Evolutionary conservation across 2,113 vertebrate species (phyloP), one percentile per base, ranked within the genome.

Genomic region (Aspidoscelis tigris): DNA sequence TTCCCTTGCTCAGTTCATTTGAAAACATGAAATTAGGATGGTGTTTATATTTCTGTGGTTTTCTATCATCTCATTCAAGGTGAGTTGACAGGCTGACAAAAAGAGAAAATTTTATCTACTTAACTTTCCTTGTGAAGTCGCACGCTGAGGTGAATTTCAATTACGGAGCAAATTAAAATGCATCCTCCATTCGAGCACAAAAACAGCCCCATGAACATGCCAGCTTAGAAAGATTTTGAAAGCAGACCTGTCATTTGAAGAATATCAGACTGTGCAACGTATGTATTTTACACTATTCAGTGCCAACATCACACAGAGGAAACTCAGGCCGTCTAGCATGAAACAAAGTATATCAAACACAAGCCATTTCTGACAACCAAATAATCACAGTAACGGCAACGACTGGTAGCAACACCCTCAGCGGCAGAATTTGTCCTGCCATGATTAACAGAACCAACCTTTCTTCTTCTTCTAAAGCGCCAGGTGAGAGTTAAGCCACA

Each of bases 31-130:
- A 1, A 4, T 81, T 72, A 88, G 80, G 84, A 61, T 5, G 24
- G 33, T 82, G 58, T 81, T 91, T 94, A 89, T 89, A 76, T 87
- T 89, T 80, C 84, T 80, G 80, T 76, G 74, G 88, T 80, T 93
- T 61, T 88, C 86, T 88, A 16, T 83, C 85, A 76, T 84, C 16
- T 80, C 81, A 84, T 84, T 55, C 74, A 68, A 72, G 50, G 68
- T 69, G 73, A 84, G 58, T 81, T 72, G 83, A 92, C 89, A 93
- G 85, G 85, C 81, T 82, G 82, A 92, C 88, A 85, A 76, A 87
- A 84, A 91, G 87, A 91, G 68, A 84, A 90, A 89, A 88, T 85
- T 43, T 73, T 41, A 83, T 80, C 84, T 82, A 44, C 83, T 76
- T 78, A 88, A 87, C 86, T 69, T 24, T 43, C 79, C 78, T 91